Evolutionary conservation across 2,113 vertebrate species (phyloP), one percentile per base, ranked within the genome.

Genomic region (Coptodon rendalli): DNA sequence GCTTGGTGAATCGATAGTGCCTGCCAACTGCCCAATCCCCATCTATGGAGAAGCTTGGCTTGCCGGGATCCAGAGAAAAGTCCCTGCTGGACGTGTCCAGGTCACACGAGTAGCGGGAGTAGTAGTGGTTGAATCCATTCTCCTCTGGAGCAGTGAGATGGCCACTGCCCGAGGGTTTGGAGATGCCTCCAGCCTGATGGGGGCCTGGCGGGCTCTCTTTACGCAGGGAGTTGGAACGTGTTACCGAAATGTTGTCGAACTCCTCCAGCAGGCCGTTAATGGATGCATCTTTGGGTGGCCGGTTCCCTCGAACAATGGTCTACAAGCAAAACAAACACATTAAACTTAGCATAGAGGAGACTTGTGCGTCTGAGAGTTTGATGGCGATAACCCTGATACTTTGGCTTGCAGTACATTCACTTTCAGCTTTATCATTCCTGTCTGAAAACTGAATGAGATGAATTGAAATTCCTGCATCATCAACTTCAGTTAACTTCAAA

Each of bases 181-280:
- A 90, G 78, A 86, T 87, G 73, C 81, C 76, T 27, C 97, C 96
- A 3, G 97, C 96, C 87, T 97, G 97, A 88, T 97, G 97, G 10
- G 97, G 94, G 6, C 97, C 97, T 6, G 98, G 97, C 2, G 98
- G 98, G 52, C 99, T 99, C 92, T 99, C 98, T 90, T 99, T 99
- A 56, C 99, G 96, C 82, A 99, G 95, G 29, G 99, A 99, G 93
- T 99, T 99, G 94, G 99, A 99, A 36, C 98, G 97, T 0, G 99
- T 99, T 87, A 99, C 99, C 0, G 99, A 99, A 94, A 99, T 99
- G 91, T 97, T 99, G 97, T 99, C 98, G 2, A 99, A 99, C 91
- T 99, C 98, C 94, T 99, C 98, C 24, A 99, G 97, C 54, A 99
- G 97, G 81, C 99, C 99, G 0, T 99, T 99, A 95, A 99, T 99